Evolutionary conservation across 2,113 vertebrate genomes (phyloP), one percentile per base, ranked within the genome.

Genomic region (Gasterosteus nipponicus): DNA sequence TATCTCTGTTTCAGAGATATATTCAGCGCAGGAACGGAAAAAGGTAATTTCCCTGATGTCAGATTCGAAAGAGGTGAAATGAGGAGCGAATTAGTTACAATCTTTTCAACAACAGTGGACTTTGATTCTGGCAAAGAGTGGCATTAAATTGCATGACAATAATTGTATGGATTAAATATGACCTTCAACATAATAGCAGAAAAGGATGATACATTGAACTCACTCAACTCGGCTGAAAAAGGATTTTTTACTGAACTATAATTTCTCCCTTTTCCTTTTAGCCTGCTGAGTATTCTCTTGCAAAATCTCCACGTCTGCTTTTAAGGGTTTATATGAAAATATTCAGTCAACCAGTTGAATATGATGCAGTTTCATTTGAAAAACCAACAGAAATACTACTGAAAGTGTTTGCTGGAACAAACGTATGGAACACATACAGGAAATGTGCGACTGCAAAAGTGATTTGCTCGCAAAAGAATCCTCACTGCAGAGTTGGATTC

Each of bases 91-190:
- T 62, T 31, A 65, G 14, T 75, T 87, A 69, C 53, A 12, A 63
- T 60, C 47, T 35, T 33, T 64, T 46, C 10, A 41, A 39, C 19
- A 29, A 47, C 79, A 18, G 73, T 80, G 59, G 73, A 47, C 76
- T 72, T 70, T 41, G 6, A 77, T 42, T 80, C 39, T 81, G 51
- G 51, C 54, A 38, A 77, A 53, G 56, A 75, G 75, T 75, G 47
- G 84, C 67, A 78, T 69, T 33, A 89, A 87, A 84, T 46, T 73
- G 86, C 54, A 57, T 16, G 77, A 80, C 69, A 89, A 84, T 91
- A 86, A 92, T 92, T 85, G 84, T 68, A 58, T 16, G 77, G 68
- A 92, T 92, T 89, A 89, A 88, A 87, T 89, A 38, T 79, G 88
- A 92, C 89, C 86, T 92, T 90, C 68, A 66, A 19, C 31, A 69